Evolutionary conservation across 2,113 vertebrate species (phyloP).

Genomic region (Blennius ocellaris): DNA sequence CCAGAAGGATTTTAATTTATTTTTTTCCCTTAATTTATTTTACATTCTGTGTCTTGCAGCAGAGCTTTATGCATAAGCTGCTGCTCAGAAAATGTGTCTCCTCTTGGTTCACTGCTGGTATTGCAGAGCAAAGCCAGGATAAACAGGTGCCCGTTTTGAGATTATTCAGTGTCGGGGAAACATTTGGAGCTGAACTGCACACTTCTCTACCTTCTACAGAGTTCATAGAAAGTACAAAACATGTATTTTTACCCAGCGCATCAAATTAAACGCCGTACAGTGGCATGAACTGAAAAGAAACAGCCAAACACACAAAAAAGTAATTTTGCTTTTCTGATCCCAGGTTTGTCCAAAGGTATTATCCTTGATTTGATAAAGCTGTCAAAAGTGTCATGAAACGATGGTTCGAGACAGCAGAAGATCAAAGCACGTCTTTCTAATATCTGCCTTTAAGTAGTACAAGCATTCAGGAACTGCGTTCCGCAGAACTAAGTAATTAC

Average conservation of each 20-base stretch:
- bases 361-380: slow-evolving; percentile 55
- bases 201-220: slow-evolving; percentile 30
- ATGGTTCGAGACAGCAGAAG: slow-evolving; percentile 35
- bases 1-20: slow-evolving; percentile 45
- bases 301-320: not conserved
- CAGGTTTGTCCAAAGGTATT: slow-evolving; percentile 60
- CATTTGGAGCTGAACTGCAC: slow-evolving; percentile 25
- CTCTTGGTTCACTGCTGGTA: slow-evolving; percentile 58
- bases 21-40: not conserved
- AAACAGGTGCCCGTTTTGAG: slow-evolving; percentile 74
- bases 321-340: slow-evolving; percentile 60
- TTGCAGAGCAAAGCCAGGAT: slow-evolving; percentile 62
- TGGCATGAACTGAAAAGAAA: slow-evolving; percentile 6
- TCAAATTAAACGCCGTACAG: slow-evolving; percentile 43
- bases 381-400: slow-evolving; percentile 69
- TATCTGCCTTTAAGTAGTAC: slow-evolving; percentile 42
- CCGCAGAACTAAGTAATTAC: slow-evolving; percentile 64
- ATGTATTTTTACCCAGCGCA: slow-evolving; percentile 27
- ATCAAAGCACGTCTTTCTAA: slow-evolving; percentile 65
- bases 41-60: slow-evolving; percentile 64
- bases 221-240: slow-evolving; percentile 45
- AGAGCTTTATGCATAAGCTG: slow-evolving; percentile 65
- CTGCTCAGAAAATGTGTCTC: slow-evolving; percentile 50
- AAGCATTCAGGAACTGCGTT: slow-evolving; percentile 40
- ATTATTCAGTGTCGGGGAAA: slow-evolving; percentile 61